Evolutionary conservation across 2,888 invertebrate species (phyloP), one percentile per base, ranked within the genome.

Genomic region (Muschampia plurimacula): DNA sequence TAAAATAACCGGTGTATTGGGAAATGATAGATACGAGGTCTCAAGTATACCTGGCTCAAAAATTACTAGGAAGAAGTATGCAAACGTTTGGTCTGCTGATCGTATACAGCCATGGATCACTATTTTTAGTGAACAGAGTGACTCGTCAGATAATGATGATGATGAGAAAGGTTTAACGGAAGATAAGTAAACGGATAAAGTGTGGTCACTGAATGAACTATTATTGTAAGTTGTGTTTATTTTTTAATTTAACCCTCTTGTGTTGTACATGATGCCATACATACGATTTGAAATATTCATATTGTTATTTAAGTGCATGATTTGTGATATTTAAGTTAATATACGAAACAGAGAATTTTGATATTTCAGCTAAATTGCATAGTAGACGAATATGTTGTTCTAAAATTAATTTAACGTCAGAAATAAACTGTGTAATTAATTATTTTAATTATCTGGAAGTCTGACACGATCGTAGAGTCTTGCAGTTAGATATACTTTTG

Each of bases 81-180:
- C 64, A n/a, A 76, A 73, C 46, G 57, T 76, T 28, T 74, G 76
- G 74, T 59, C 76, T 0, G 75, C 57, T 10, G 76, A 76, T 67
- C 73, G 74, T 39, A 76, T 77, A 44, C 65, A 75, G 44, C 76
- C 77, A 0, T 77, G 77, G 77, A 76, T 77, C 13, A 74, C 69
- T 28, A 67, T 69, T 59, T 36, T 52, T 41, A 62, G 67, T 63
- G 64, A 68, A 65, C 65, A 49, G 10, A 68, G 68, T 49, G 63
- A 70, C 69, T 60, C 67, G 44, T 73, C 71, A 13, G 49, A 36
- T 57, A 44, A 41, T 49, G 39, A 75, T 57, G 15, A 39, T 66
- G 55, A 66, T 66, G 66, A 66, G n/a, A 6, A n/a, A 49, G 49
- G 49, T 49, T 49, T 49, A 7, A n/a, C n/a, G 5, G 4, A 49